A percentile compares a stretch with the other conserved stretches of the same genome.
Conservation (phyloP, 1,140 invertebrate species). For the Ostrea edulis region DNA sequence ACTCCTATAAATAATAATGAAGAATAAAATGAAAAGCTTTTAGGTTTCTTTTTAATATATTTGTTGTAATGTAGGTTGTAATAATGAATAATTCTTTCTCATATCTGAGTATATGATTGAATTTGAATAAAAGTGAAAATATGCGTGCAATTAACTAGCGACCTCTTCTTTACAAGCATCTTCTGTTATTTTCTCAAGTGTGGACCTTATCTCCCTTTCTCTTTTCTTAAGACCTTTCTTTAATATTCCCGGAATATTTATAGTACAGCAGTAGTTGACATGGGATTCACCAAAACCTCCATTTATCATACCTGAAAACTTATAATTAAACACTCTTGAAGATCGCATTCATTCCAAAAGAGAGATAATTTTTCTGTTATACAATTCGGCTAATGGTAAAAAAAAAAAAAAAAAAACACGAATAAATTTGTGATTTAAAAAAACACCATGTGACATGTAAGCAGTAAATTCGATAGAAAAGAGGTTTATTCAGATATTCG, state of each 20-base stretch:
- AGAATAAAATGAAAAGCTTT: neutral
- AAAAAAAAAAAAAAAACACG: too few relatives aligned
- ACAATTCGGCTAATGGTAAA: neutral
- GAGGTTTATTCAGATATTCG: too few relatives aligned
- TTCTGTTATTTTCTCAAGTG: neutral
- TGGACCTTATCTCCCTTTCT: neutral
- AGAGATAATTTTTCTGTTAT: neutral
- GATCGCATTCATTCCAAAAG: neutral
- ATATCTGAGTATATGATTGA: neutral
- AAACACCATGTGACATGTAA: too few relatives aligned
- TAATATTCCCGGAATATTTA: neutral
- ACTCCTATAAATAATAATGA: neutral
- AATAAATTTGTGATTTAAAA: too few relatives aligned
- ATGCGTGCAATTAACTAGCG: neutral
- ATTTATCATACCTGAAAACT: slow-evolving; percentile 1
- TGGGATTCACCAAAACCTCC: neutral
- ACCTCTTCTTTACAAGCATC: neutral
- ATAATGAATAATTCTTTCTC: neutral
- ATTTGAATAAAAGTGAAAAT: neutral
- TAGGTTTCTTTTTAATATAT: neutral
- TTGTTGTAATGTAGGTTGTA: neutral
- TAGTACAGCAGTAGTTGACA: neutral
- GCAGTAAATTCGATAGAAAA: too few relatives aligned
- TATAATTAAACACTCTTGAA: neutral
- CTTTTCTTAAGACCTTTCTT: neutral